Evolutionary conservation across 2,797 vertebrate genomes (phyloP), one percentile per base, ranked within the genome.

Genomic region (Natrix natrix): DNA sequence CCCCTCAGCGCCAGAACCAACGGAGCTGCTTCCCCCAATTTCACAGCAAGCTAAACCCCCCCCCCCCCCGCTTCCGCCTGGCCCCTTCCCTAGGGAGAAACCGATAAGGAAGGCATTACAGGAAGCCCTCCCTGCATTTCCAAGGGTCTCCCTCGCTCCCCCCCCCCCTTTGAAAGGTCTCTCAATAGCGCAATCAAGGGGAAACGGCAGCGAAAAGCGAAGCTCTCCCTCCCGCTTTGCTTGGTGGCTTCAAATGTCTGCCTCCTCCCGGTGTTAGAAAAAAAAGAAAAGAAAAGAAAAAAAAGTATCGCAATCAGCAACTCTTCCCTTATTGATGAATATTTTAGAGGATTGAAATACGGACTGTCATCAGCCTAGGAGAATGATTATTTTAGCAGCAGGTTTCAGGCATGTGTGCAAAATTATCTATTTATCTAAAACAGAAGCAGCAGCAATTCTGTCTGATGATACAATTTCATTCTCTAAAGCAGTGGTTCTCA

Each of bases 1-100:
- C 96, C 97, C 96, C 95, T 96, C 95, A 91, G 95, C 96, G 94
- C 96, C 96, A 97, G 96, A 97, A 96, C 97, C 97, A 94, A 97
- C 96, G 83, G 96, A 94, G 92, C 96, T 83, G 96, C 97, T 90
- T 94, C 89, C 89, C 63, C 63, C 95, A 74, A 93, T 95, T 96
- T 63, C 93, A 87, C 0, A 94, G 95, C 94, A 91, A 95, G 94
- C 96, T 87, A 92, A 93, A 93, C 59, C 91, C 94, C 89, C 93
- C 91, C 94, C 89, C 93, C 89, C 94, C 94, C 55, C 55, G 3
- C 28, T 66, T 78, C 55, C 37, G 32, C 8, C 28, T 16, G 20
- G 17, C 89, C 83, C 48, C 52, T 59, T 57, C 89, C 93, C 90
- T 91, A 91, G 92, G 95, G 93, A 92, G 94, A 95, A 95, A 92